Evolutionary conservation across 2,797 vertebrate species (phyloP).

Genomic region (Poliocrania exsul): DNA sequence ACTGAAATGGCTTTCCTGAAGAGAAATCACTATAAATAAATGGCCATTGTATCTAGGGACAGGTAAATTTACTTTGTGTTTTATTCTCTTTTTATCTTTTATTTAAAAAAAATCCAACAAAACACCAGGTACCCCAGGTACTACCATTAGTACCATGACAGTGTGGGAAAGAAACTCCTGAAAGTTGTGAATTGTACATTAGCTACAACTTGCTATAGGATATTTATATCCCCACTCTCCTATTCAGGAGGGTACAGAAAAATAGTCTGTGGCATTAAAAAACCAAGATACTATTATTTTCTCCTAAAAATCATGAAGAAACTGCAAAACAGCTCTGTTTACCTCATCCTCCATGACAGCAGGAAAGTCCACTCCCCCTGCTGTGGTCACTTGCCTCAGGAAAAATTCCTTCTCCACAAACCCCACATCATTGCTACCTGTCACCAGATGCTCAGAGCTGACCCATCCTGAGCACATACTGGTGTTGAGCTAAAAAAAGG

Average conservation of each 20-base stretch:
- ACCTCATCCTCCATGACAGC: background rate
- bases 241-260: background rate
- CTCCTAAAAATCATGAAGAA: background rate
- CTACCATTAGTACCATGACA: background rate
- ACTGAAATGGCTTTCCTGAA: background rate
- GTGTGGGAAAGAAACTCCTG: rapidly evolving
- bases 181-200: background rate
- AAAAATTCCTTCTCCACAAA: background rate
- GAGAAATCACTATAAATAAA: background rate
- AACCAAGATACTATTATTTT: background rate
- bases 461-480: background rate
- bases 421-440: background rate
- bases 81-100: background rate
- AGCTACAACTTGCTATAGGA: background rate
- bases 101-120: background rate
- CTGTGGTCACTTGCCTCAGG: background rate
- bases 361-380: background rate
- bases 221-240: background rate
- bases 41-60: background rate
- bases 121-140: no score
- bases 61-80: background rate
- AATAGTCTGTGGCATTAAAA: background rate
- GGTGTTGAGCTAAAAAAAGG: background rate
- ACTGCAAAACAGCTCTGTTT: background rate
- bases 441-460: background rate